Conservation (phyloP, 2,113 vertebrate species). For the Grus americana region DNA sequence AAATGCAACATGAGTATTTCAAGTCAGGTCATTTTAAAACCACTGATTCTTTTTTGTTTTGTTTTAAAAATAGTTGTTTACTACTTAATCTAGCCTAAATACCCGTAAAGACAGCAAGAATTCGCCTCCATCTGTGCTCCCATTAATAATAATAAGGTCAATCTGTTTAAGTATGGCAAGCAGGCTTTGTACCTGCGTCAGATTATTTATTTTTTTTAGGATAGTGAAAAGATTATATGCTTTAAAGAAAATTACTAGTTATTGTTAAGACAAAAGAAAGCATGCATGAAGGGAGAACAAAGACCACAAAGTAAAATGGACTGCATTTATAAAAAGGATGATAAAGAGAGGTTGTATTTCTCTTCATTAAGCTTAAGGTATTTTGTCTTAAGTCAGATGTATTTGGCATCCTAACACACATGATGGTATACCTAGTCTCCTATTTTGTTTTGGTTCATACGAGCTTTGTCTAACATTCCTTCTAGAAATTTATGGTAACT, state of each 20-base stretch:
- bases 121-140: neutral
- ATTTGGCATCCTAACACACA: neutral
- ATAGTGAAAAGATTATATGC: neutral
- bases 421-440: neutral
- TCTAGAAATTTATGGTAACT: neutral
- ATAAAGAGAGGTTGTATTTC: neutral
- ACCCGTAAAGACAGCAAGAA: neutral
- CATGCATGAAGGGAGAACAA: neutral
- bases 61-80: neutral
- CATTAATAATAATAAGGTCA: neutral
- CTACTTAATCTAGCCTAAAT: neutral
- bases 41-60: neutral
- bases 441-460: neutral
- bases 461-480: neutral
- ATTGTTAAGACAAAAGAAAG: neutral
- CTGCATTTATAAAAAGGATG: neutral
- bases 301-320: neutral
- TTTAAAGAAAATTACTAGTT: neutral
- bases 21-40: neutral
- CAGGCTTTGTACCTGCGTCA: neutral
- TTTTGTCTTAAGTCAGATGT: neutral
- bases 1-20: neutral
- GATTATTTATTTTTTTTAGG: neutral
- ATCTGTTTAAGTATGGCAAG: neutral
- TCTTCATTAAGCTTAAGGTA: neutral